Percentiles rank a stretch among this genome's conserved stretches.
Evolutionary conservation across 2,797 vertebrate species (phyloP).

Genomic region (Trematomus bernacchii): DNA sequence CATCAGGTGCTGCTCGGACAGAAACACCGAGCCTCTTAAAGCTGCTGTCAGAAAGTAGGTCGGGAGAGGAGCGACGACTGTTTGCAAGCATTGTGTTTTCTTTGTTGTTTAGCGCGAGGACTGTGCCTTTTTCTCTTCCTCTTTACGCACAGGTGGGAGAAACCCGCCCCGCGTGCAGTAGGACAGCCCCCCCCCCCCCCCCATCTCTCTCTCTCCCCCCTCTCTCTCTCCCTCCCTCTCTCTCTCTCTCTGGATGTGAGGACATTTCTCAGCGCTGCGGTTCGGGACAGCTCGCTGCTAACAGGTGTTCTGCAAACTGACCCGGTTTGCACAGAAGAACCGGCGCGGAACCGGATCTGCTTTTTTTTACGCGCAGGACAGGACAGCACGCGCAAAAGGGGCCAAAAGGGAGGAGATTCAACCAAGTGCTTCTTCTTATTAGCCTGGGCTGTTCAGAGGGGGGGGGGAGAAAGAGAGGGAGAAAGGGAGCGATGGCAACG

Average conservation of each 20-base stretch:
- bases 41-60: slow-evolving; percentile 74
- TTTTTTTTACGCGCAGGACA: too few species aligned
- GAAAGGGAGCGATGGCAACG: slow-evolving; percentile 83
- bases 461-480: slow-evolving; percentile 34
- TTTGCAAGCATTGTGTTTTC: slow-evolving; percentile 76
- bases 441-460: slow-evolving; percentile 67
- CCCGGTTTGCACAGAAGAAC: too few species aligned
- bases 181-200: slow-evolving; percentile 80
- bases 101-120: slow-evolving; percentile 81
- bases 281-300: slow-evolving; percentile 90
- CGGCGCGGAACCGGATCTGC: too few species aligned
- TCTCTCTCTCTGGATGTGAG: slow-evolving; percentile 83
- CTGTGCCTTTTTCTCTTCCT: slow-evolving; percentile 45
- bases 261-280: slow-evolving; percentile 86
- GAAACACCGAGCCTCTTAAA: too few species aligned
- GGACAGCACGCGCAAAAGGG: too few species aligned
- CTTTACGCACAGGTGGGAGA: slow-evolving; percentile 89
- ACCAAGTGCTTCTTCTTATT: slow-evolving; percentile 75
- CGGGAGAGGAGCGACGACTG: slow-evolving; percentile 72
- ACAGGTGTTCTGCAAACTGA: slow-evolving; percentile 89
- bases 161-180: slow-evolving; percentile 79
- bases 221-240: slow-evolving; percentile 47
- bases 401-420: slow-evolving; percentile 48
- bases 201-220: too few species aligned
- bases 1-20: too few species aligned